A percentile compares a stretch with the other conserved stretches of the same genome.
Evolutionary conservation across 2,113 vertebrate genomes (phyloP).

Genomic region (Serinus canaria): DNA sequence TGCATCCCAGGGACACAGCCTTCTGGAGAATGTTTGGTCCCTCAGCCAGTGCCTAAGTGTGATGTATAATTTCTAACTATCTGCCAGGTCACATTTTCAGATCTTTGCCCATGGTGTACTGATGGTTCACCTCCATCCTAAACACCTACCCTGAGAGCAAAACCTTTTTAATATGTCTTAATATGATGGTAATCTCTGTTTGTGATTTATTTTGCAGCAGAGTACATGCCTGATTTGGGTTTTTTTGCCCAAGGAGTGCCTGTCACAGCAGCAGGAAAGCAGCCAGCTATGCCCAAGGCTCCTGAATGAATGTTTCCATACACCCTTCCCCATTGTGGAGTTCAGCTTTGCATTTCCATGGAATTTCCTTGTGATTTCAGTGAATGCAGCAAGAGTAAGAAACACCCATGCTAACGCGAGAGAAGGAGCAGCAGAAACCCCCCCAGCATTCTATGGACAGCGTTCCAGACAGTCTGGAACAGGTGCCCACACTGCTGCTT

Average conservation of each 20-base stretch:
- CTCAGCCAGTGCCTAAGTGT: neutral
- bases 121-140: neutral
- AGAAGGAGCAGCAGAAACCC: neutral
- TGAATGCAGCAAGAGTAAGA: neutral
- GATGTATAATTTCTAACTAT: neutral
- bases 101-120: accelerated
- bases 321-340: accelerated
- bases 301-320: accelerated
- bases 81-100: accelerated
- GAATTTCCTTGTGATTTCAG: accelerated
- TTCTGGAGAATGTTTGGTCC: neutral
- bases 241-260: accelerated
- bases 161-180: too few relatives aligned
- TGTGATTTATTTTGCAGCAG: neutral
- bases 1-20: neutral
- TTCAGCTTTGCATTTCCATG: neutral
- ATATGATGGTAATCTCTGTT: neutral
- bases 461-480: accelerated
- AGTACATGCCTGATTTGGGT: accelerated
- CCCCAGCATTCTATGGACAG: accelerated
- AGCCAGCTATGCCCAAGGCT: accelerated
- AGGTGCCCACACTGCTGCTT: neutral
- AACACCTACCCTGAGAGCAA: neutral
- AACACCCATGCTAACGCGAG: accelerated
- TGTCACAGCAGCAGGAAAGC: accelerated